These are phyloP conservation scores for Stylophora pistillata DNA, from an alignment of 64 coral and sea anemone species.

Conservation along the genomic window DNA sequence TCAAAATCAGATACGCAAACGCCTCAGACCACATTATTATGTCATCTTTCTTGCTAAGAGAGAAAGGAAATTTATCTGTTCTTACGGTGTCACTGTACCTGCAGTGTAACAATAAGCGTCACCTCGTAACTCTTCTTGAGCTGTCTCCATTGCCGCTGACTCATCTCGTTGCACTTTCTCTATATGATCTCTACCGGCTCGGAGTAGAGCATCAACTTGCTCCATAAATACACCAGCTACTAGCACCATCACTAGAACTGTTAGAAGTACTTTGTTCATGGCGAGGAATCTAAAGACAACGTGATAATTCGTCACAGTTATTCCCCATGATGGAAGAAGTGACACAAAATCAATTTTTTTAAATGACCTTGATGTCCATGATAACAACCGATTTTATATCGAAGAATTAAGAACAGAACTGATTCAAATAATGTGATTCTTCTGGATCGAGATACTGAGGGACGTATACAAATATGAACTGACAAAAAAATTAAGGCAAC, in stretches of 20 bases:
- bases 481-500: too few relatives aligned
- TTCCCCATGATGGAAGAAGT: too few relatives aligned
- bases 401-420: too few relatives aligned
- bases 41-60: neutral
- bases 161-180: neutral
- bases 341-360: too few relatives aligned
- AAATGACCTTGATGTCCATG: too few relatives aligned
- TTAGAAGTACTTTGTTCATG: conserved; percentile 43
- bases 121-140: neutral
- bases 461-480: too few relatives aligned
- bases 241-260: neutral
- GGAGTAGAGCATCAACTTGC: neutral
- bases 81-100: neutral
- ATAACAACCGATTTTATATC: too few relatives aligned
- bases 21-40: neutral
- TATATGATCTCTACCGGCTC: conserved; percentile 15
- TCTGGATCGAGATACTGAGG: too few relatives aligned
- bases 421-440: too few relatives aligned
- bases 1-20: neutral
- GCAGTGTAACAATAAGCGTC: neutral
- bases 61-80: neutral
- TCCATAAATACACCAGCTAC: conserved; percentile 5
- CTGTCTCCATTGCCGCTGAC: neutral
- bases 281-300: neutral
- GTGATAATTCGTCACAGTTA: too few relatives aligned